These are phyloP conservation scores for Leptinotarsa rubiginosa DNA, from an alignment of 2,888 invertebrate genomes.

Conservation along the genomic window DNA sequence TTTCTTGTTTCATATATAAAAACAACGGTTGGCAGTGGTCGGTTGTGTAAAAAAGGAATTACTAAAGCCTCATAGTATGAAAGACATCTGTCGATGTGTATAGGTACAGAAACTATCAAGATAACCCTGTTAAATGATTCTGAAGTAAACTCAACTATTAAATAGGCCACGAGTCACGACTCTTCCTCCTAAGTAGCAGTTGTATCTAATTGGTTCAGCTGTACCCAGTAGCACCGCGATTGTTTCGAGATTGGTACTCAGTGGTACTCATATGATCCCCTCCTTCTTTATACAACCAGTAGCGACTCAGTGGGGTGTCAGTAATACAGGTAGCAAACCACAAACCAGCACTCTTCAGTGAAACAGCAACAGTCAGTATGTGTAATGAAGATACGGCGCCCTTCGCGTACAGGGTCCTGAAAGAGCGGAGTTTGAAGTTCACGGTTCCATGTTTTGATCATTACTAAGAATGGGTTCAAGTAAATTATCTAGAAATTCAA, in stretches of 20 bases:
- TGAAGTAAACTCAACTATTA: neutral
- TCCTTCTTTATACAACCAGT: slow-evolving; percentile 50
- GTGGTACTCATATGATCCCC: slow-evolving; percentile 43
- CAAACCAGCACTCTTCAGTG: slow-evolving; percentile 37
- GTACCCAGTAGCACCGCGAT: slow-evolving; percentile 52
- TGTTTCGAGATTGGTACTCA: slow-evolving; percentile 37
- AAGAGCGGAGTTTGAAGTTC: neutral
- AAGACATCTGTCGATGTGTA: too few relatives aligned
- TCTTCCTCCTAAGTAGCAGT: slow-evolving; percentile 25
- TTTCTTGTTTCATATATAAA: too few relatives aligned
- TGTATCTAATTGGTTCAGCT: slow-evolving; percentile 50
- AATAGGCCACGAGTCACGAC: slow-evolving; percentile 6
- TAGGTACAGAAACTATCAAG: neutral
- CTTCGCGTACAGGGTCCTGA: slow-evolving; percentile 5
- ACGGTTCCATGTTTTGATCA: neutral
- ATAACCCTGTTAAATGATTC: neutral
- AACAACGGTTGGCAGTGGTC: too few relatives aligned
- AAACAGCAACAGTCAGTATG: slow-evolving; percentile 33
- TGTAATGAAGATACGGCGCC: slow-evolving; percentile 13
- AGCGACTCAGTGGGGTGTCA: slow-evolving; percentile 50
- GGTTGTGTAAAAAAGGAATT: too few relatives aligned
- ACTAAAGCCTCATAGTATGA: too few relatives aligned
- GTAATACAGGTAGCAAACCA: slow-evolving; percentile 51
- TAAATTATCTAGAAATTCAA: too few relatives aligned
- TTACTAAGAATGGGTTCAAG: too few relatives aligned